phyloP scores from a whole-genome alignment of 2,888 invertebrate genomes.

The Ashinkailepas kermadecensis region DNA sequence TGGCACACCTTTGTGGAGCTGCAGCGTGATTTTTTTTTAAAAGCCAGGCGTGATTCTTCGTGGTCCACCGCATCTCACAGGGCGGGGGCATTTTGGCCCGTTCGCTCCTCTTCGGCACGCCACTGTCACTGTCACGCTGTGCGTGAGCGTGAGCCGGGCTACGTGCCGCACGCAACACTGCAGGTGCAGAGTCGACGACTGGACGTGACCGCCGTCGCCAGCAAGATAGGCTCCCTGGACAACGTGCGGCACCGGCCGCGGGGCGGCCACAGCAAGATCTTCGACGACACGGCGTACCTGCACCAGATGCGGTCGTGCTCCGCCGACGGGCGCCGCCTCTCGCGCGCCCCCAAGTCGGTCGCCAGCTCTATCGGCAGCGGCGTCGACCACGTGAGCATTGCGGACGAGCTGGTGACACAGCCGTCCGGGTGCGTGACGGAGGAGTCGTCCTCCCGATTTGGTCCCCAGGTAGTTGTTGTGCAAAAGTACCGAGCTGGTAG shows the following conservation, averaged over 20 bases:
- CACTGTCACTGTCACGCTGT: too few species aligned
- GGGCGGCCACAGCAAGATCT: conserved; percentile 89
- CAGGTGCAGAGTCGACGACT: conserved; percentile 68
- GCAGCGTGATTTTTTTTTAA: too few species aligned
- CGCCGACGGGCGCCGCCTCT: neutral
- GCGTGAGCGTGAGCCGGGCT: neutral
- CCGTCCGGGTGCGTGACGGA: too few species aligned
- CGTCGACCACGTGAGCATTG: neutral
- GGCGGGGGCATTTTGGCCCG: too few species aligned
- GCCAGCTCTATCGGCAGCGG: neutral
- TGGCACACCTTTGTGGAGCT: too few species aligned
- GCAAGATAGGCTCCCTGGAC: conserved; percentile 86
- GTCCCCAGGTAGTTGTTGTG: too few species aligned
- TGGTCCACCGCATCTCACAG: too few species aligned
- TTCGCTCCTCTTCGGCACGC: too few species aligned
- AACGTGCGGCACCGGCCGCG: conserved; percentile 81
- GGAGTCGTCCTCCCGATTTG: too few species aligned
- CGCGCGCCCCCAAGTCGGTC: neutral
- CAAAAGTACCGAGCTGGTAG: too few species aligned
- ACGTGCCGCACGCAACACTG: conserved; percentile 14
- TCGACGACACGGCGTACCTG: conserved; percentile 84
- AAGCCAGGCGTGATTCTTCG: too few species aligned
- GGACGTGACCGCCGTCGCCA: conserved; percentile 77
- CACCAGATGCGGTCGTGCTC: conserved; percentile 52
- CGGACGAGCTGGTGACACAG: too few species aligned